Evolutionary conservation across 1,140 invertebrate species (phyloP).

Genomic region (Aphis gossypii): DNA sequence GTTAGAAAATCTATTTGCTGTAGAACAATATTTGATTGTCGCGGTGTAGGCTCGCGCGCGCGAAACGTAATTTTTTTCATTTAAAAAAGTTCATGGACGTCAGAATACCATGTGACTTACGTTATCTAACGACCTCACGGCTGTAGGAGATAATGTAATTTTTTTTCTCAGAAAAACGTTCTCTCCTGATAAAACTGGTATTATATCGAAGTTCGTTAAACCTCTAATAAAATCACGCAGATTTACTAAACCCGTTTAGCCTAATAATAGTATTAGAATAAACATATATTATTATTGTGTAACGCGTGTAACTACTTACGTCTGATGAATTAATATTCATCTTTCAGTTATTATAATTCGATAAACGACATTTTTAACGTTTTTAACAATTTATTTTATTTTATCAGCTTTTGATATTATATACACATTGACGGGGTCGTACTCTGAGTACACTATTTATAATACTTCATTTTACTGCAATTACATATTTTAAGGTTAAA

Average conservation of each 20-base stretch:
- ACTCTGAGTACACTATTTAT: not conserved
- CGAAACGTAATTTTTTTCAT: not conserved
- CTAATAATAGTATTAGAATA: not conserved
- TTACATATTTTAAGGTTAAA: not conserved
- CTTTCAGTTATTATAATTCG: not conserved
- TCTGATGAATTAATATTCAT: not conserved
- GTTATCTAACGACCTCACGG: not conserved
- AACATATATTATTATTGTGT: not conserved
- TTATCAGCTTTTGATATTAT: not conserved
- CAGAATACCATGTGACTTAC: not conserved
- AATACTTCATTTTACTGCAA: not conserved
- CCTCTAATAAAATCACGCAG: not conserved
- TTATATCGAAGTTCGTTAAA: not conserved
- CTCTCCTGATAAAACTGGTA: slow-evolving; percentile 26
- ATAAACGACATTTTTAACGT: not conserved
- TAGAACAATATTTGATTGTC: not conserved
- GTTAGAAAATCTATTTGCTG: not conserved
- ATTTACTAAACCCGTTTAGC: not conserved
- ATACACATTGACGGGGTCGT: not conserved
- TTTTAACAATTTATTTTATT: not conserved
- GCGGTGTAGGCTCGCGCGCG: not conserved
- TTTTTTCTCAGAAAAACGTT: not conserved
- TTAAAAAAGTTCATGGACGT: not conserved
- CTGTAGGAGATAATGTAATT: not conserved
- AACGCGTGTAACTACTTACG: not conserved